Percentiles rank a stretch among this genome's conserved stretches.
These are phyloP conservation scores for Drosophila putrida DNA, from an alignment of 2,888 invertebrate genomes.

Conservation along the genomic window DNA sequence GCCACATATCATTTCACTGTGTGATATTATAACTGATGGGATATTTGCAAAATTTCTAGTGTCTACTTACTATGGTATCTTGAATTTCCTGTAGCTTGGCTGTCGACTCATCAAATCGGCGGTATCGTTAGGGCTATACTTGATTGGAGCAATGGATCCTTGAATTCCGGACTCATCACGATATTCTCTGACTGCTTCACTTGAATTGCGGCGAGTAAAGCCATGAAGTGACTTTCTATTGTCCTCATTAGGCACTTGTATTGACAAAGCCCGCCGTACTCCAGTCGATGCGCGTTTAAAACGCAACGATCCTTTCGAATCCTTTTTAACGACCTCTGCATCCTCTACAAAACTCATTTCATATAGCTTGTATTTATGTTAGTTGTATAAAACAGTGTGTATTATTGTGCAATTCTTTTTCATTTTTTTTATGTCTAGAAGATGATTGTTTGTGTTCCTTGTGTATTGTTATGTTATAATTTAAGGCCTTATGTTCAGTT, in stretches of 20 bases:
- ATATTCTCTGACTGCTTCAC: background rate
- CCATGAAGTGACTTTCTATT: background rate
- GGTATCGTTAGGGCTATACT: constrained; percentile 16
- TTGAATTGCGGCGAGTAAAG: constrained; percentile 7
- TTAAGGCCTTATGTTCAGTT: background rate
- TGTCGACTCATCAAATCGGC: constrained; percentile 11
- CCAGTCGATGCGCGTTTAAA: background rate
- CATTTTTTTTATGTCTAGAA: background rate
- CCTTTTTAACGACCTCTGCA: background rate
- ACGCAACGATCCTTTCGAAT: background rate
- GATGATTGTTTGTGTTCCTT: background rate
- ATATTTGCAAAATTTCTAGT: background rate
- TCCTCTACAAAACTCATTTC: background rate
- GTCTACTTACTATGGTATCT: constrained; percentile 52
- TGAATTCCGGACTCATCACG: background rate
- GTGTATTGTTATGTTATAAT: background rate
- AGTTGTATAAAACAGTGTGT: background rate
- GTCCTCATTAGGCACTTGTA: constrained; percentile 33
- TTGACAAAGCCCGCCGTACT: background rate
- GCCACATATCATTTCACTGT: constrained; percentile 38
- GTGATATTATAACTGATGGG: background rate
- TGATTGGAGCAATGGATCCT: fast-evolving
- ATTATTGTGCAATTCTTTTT: background rate
- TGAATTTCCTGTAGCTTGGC: constrained; percentile 49
- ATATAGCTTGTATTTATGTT: background rate